Base-by-base conservation (phyloP, 2,888 invertebrate species). In the Cerastis rubricosa region DNA sequence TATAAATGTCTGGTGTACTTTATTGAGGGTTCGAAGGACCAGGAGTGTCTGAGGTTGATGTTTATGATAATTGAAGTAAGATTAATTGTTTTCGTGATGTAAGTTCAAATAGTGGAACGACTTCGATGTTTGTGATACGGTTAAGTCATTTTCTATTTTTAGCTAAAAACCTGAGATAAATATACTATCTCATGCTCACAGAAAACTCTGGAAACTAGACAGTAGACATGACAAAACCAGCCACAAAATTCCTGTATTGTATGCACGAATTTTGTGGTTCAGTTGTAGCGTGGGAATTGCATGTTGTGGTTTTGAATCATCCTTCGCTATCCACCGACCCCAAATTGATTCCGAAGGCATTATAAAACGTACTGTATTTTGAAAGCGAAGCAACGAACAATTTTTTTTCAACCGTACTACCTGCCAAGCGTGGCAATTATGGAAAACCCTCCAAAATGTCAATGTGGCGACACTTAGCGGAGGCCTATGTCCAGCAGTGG, bases 1-100 rank as follows among this genome's bases (percentile, higher is more conserved):
- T 86, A 74, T 86, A 74, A 85, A 84, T 12, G 72, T 74, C 83
- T 75, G 54, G 9, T 40, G 22, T n/a, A 76, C 22, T 80, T 84
- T 74, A 80, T 76, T 66, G 67, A 29, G 19, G 61, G 69, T 40
- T 73, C 57, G 12, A 63, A 71, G 65, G 84, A 84, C 66, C 68
- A 43, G 45, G 74, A 73, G 63, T 35, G 29, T 64, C 29, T 74
- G 47, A 70, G 43, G 19, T 51, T 43, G n/a, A 64, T 64, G 29
- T 35, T 61, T 63, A 25, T 64, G 25, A 12, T 29, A 35, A 35
- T 11, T 59, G 14, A n/a, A 54, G 17, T 63, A 54, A 43, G 14
- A 29, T 29, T 64, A 11, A 14, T 66, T 35, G 19, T 69, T 69
- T 25, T 29, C 29, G 51, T 35, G 63, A 51, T 45, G 49, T n/a